A percentile compares a stretch with the other conserved stretches of the same genome.
phyloP scores from a whole-genome alignment of 1,140 invertebrate genomes.

The Melitaea cinxia region DNA sequence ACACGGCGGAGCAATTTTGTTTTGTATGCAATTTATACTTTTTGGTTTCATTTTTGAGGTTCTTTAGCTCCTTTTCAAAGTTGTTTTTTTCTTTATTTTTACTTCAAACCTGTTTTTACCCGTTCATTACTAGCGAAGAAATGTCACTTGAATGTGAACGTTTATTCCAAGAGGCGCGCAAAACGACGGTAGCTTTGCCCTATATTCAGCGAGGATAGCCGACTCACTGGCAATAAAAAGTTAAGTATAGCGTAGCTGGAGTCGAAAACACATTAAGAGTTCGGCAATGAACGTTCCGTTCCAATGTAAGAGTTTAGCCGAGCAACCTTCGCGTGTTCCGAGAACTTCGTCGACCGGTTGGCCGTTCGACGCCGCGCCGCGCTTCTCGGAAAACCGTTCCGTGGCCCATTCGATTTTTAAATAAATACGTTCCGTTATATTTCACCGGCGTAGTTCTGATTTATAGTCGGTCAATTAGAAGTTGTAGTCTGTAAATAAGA shows the following conservation, averaged over 20 bases:
- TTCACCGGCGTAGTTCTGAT: slow-evolving; percentile 46
- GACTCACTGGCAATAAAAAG: slow-evolving; percentile 27
- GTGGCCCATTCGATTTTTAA: slow-evolving; percentile 66
- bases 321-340: slow-evolving; percentile 72
- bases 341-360: slow-evolving; percentile 67
- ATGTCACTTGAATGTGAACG: not conserved
- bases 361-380: slow-evolving; percentile 43
- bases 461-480: slow-evolving; percentile 61
- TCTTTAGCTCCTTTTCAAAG: too few relatives aligned
- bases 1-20: slow-evolving; percentile 7
- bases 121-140: slow-evolving; percentile 8
- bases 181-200: slow-evolving; percentile 35
- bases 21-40: slow-evolving; percentile 7
- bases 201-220: slow-evolving; percentile 37
- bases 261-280: slow-evolving; percentile 49
- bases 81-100: not conserved
- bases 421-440: slow-evolving; percentile 67
- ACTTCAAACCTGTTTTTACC: not conserved
- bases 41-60: slow-evolving; percentile 2
- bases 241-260: slow-evolving; percentile 18
- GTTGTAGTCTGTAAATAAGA: slow-evolving; percentile 61
- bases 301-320: slow-evolving; percentile 59
- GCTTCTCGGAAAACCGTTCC: slow-evolving; percentile 62
- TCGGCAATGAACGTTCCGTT: slow-evolving; percentile 62
- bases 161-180: not conserved